Evolutionary conservation across 2,797 vertebrate species (phyloP).

Genomic region (Cirrhinus mrigala): DNA sequence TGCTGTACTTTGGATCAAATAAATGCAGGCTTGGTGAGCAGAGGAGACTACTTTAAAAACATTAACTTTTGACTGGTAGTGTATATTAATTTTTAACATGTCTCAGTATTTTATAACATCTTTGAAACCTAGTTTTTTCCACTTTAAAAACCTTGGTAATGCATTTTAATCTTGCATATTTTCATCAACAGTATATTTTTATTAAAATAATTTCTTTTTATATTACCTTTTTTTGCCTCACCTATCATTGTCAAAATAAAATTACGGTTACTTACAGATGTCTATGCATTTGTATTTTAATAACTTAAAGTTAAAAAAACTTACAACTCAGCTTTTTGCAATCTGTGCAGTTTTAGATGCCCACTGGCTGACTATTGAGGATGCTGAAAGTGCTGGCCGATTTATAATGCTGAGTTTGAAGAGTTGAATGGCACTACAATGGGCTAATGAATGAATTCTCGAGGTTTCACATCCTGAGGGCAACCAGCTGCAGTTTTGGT

Average conservation of each 20-base stretch:
- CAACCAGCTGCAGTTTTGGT: slow-evolving; percentile 44
- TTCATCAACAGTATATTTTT: neutral
- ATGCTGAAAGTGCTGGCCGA: neutral
- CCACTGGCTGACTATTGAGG: neutral
- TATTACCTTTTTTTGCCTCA: neutral
- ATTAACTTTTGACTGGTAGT: too few species aligned
- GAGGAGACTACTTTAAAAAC: too few species aligned
- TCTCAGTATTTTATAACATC: neutral
- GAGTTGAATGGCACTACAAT: slow-evolving; percentile 11
- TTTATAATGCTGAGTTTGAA: neutral
- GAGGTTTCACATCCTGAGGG: slow-evolving; percentile 14
- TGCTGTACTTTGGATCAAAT: too few species aligned
- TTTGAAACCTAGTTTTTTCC: neutral
- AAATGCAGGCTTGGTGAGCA: too few species aligned
- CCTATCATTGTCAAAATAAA: neutral
- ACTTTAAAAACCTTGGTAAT: neutral
- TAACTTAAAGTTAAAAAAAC: too few species aligned
- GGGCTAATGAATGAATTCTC: slow-evolving; percentile 50
- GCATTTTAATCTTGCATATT: neutral
- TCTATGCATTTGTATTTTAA: too few species aligned
- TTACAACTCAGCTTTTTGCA: neutral
- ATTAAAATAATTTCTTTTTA: too few species aligned
- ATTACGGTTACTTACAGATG: too few species aligned
- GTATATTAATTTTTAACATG: too few species aligned
- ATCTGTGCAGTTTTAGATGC: neutral